phyloP scores from a whole-genome alignment of 2,113 vertebrate species.

The Oncorhynchus nerka region DNA sequence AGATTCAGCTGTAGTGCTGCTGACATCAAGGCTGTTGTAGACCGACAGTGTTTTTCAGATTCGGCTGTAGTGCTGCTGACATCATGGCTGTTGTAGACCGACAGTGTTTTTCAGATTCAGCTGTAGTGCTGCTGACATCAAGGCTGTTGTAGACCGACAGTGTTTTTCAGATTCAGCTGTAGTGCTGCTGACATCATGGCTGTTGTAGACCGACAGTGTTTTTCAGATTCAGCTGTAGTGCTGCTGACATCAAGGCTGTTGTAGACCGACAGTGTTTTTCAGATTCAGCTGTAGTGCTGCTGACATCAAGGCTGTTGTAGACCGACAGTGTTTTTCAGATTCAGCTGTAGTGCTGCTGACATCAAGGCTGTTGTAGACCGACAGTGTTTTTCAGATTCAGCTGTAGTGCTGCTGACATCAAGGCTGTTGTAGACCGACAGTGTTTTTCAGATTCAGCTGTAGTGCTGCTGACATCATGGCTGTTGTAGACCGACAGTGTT shows the following conservation, averaged over 20 bases:
- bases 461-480: background rate
- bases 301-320: background rate
- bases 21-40: conserved; percentile 6
- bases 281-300: background rate
- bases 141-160: background rate
- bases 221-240: background rate
- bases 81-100: background rate
- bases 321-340: background rate
- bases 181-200: background rate
- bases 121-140: conserved; percentile 12
- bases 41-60: background rate
- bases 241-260: background rate
- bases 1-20: background rate
- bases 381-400: background rate
- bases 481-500: background rate
- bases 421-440: background rate
- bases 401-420: background rate
- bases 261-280: background rate
- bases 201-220: background rate
- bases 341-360: background rate
- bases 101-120: background rate
- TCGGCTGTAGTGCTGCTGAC: background rate
- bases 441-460: background rate
- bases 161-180: background rate
- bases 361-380: background rate